phyloP scores from a whole-genome alignment of 2,888 invertebrate species.

The Lymantria dispar region DNA sequence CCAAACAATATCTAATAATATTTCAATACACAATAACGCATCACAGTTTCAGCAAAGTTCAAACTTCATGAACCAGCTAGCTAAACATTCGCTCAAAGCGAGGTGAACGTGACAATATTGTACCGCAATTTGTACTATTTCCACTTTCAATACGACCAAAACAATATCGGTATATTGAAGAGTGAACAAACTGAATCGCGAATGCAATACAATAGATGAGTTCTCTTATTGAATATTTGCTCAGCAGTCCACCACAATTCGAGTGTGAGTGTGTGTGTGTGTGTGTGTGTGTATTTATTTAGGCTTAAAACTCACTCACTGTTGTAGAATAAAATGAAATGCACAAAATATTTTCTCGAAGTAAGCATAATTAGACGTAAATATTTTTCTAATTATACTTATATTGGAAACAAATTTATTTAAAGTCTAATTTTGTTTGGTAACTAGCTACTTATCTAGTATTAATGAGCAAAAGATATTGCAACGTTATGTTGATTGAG shows the following conservation, averaged over 20 bases:
- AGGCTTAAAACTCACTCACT: conserved; percentile 7
- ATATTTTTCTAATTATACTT: too few relatives aligned
- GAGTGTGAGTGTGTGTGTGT: too few relatives aligned
- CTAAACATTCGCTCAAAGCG: conserved; percentile 13
- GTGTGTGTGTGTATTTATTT: conserved; percentile 36
- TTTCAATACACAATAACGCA: background rate
- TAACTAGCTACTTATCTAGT: too few relatives aligned
- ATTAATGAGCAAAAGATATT: too few relatives aligned
- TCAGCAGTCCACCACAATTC: conserved; percentile 37
- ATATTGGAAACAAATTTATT: too few relatives aligned
- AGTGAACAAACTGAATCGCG: conserved; percentile 60
- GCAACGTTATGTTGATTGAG: too few relatives aligned
- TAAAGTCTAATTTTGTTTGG: too few relatives aligned
- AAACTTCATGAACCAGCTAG: conserved; percentile 9
- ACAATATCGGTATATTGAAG: conserved; percentile 70
- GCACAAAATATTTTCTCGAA: too few relatives aligned
- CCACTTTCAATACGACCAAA: conserved; percentile 56
- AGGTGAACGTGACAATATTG: conserved; percentile 20
- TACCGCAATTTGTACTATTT: conserved; percentile 34
- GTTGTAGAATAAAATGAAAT: too few relatives aligned
- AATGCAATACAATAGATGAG: conserved; percentile 56
- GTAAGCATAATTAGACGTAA: too few relatives aligned
- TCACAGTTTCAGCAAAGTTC: background rate
- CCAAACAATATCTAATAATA: too few relatives aligned
- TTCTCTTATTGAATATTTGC: conserved; percentile 70